These are phyloP conservation scores for Scarus forsteni DNA, from an alignment of 2,797 vertebrate genomes.

Conservation along the genomic window DNA sequence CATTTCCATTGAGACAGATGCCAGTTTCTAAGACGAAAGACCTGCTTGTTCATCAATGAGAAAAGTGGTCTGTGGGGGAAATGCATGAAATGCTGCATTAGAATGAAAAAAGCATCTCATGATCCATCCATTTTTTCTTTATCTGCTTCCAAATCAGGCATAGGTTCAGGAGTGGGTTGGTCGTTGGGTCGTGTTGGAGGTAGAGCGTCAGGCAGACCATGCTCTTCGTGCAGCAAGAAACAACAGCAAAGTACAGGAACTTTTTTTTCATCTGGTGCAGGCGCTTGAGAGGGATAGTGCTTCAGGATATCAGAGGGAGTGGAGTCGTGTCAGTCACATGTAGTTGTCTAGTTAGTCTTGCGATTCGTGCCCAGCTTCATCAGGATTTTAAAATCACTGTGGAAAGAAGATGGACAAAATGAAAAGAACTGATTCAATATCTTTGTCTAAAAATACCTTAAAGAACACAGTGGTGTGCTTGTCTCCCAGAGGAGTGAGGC, in stretches of 20 bases:
- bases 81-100: constrained; percentile 25
- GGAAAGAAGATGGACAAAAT: constrained; percentile 27
- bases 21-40: constrained; percentile 24
- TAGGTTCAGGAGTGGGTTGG: constrained; percentile 4
- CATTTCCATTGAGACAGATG: constrained; percentile 19
- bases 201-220: constrained; percentile 66
- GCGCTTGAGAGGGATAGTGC: constrained; percentile 32
- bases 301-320: constrained; percentile 10
- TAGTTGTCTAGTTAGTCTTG: constrained; percentile 17
- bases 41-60: not conserved
- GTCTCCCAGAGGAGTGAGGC: not conserved
- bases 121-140: constrained; percentile 1
- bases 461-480: not conserved
- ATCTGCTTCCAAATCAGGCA: not conserved
- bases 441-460: not conserved
- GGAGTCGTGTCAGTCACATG: constrained; percentile 12
- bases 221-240: constrained; percentile 73
- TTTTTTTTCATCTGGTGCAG: constrained; percentile 46
- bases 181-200: constrained; percentile 33
- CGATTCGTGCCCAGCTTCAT: constrained; percentile 27
- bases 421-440: not conserved
- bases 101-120: constrained; percentile 1
- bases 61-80: constrained; percentile 18
- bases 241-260: constrained; percentile 44
- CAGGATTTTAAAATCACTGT: constrained; percentile 84